phyloP scores from a whole-genome alignment of 2,888 invertebrate species.

The Nephrotoma guestfalica region DNA sequence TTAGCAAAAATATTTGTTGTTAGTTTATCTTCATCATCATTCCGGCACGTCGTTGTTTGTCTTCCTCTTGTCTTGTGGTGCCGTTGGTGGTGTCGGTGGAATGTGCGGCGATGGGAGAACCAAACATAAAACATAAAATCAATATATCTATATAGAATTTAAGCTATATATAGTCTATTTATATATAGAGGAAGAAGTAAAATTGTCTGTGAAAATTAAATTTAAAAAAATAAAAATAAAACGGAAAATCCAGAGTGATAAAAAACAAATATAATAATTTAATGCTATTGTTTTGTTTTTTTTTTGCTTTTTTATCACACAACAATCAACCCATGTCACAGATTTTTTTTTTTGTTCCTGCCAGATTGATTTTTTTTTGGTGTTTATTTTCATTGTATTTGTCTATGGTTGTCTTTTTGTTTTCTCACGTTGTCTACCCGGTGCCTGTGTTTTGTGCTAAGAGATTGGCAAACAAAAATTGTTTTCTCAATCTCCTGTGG shows the following conservation, averaged over 20 bases:
- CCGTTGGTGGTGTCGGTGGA: not conserved
- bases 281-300: not conserved
- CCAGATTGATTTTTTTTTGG: not conserved
- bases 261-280: not conserved
- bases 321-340: not conserved
- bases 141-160: not conserved
- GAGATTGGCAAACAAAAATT: not conserved
- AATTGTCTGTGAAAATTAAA: not conserved
- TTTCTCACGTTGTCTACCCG: not conserved
- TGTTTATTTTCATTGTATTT: not conserved
- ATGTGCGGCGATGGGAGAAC: not conserved
- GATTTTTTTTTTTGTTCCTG: not conserved
- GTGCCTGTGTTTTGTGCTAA: not conserved
- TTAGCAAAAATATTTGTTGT: not conserved
- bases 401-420: not conserved
- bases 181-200: not conserved
- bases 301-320: not conserved
- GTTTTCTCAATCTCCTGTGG: not conserved
- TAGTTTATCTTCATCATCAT: not conserved
- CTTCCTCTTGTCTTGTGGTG: not conserved
- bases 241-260: not conserved
- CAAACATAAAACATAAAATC: not conserved
- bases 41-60: not conserved
- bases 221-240: not conserved
- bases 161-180: not conserved